Evolutionary conservation across 2,797 vertebrate species (phyloP), one percentile per base, ranked within the genome.

Genomic region (Pelodytes ibericus): DNA sequence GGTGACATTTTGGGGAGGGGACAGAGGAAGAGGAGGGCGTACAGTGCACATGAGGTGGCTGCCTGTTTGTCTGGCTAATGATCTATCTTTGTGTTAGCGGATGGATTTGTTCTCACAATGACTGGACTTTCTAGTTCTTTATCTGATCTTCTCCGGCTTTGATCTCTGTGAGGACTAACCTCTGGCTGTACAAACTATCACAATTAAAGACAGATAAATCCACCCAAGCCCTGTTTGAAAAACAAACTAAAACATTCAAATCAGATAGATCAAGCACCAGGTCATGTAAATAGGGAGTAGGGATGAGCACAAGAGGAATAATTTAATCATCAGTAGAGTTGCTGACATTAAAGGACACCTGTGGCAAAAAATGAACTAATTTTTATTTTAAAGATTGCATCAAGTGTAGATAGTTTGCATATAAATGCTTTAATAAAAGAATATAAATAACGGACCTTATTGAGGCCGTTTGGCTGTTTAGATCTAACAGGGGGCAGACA

Each of bases 51-150:
- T 53, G 63, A 67, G 70, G 57, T 72, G 76, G 61, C 70, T 33
- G 65, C 39, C 66, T 80, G 85, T 84, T 81, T 87, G 83, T 80
- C 77, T 68, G 81, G 82, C 81, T 82, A 82, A 84, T 82, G 84
- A 69, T 74, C 74, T 27, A 58, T 71, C 74, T 83, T 82, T 81
- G 79, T 81, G 82, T 74, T 81, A 53, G 73, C 73, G 64, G 76
- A 80, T 36, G 80, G 49, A 44, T 73, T 56, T 26, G 16, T 15
- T 53, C 82, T 70, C 59, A 20, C 69, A 74, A 72, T 5, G 11
- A 69, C 79, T 82, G 22, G 81, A 83, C 79, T 74, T 80, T 68
- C 81, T 65, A 64, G 64, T 77, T 66, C 77, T 82, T 82, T 79
- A 86, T 87, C 84, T 82, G 79, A 81, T 73, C 53, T 63, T 25